Evolutionary conservation across 2,888 invertebrate genomes (phyloP).

Genomic region (Leucophenga montana): DNA sequence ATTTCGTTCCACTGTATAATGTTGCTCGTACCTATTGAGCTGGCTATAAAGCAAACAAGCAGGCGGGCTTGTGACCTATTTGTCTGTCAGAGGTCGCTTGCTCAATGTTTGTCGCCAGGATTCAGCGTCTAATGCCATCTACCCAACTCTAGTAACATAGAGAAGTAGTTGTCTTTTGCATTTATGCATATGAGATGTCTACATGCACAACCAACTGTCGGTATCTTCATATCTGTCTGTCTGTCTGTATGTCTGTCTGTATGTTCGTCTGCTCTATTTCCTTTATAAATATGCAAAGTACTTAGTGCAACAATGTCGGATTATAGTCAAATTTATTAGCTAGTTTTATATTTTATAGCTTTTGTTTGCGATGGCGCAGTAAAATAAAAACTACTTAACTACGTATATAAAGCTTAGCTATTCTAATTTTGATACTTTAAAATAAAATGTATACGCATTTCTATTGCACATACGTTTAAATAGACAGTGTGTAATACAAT

Average conservation of each 20-base stretch:
- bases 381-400: conserved; percentile 11
- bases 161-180: conserved; percentile 35
- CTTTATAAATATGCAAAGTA: conserved; percentile 64
- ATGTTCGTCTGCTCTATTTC: not conserved
- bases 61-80: conserved; percentile 50
- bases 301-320: conserved; percentile 66
- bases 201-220: not conserved
- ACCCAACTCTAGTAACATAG: too few species aligned
- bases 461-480: too few species aligned
- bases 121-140: not conserved
- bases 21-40: too few species aligned
- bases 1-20: too few species aligned
- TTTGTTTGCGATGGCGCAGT: conserved; percentile 41
- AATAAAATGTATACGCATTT: too few species aligned
- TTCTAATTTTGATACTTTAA: too few species aligned
- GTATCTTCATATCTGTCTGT: not conserved
- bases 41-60: not conserved
- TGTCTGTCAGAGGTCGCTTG: conserved; percentile 38
- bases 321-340: conserved; percentile 64
- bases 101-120: conserved; percentile 34
- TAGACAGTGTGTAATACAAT: too few species aligned
- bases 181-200: conserved; percentile 53
- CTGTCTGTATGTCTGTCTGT: not conserved
- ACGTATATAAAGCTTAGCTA: too few species aligned
- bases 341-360: conserved; percentile 48